Evolutionary conservation across 2,113 vertebrate genomes (phyloP), one percentile per base, ranked within the genome.

Genomic region (Campylomormyrus tamandua): DNA sequence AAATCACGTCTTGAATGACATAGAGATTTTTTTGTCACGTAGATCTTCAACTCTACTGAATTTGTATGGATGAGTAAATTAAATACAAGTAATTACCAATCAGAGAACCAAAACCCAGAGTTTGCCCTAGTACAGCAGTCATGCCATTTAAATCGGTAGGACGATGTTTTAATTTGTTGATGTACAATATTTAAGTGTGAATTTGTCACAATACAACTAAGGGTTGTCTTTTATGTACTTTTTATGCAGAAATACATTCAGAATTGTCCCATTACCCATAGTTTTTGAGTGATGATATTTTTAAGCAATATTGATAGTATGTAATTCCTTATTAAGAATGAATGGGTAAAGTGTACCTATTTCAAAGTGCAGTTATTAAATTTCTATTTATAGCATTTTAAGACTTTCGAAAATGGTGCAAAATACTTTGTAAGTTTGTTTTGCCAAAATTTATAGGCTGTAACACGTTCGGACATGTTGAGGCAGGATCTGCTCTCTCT

Each of bases 31-130:
- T n/a, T 48, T 84, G 46, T 45, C 21, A 85, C 5, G 3, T 21
- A 46, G 19, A 48, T 7, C 45, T 50, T 50, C 45, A 21, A 3
- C 42, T 46, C n/a, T 84, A 0, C 83, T 49, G 83, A 42, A 49
- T 85, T 85, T 85, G 9, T 85, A 27, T 46, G 83, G 42, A 85
- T n/a, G 45, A 85, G 83, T 85, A n/a, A 46, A 84, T 74, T 39
- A 39, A 39, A 13, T 74, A 35, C 7, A n/a, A 85, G 46, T 85
- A 85, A 49, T 49, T 85, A 13, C 21, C 42, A 9, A 85, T 85
- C n/a, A 49, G 42, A n/a, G 9, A 85, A 85, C n/a, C 6, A 46
- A 85, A 21, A 77, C 11, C 10, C 17, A 21, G 17, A 84, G 83
- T n/a, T 45, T n/a, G 21, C 83, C 21, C 24, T 27, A 48, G 5